Evolutionary conservation across 2,113 vertebrate species (phyloP).

Genomic region (Lutjanus erythropterus): DNA sequence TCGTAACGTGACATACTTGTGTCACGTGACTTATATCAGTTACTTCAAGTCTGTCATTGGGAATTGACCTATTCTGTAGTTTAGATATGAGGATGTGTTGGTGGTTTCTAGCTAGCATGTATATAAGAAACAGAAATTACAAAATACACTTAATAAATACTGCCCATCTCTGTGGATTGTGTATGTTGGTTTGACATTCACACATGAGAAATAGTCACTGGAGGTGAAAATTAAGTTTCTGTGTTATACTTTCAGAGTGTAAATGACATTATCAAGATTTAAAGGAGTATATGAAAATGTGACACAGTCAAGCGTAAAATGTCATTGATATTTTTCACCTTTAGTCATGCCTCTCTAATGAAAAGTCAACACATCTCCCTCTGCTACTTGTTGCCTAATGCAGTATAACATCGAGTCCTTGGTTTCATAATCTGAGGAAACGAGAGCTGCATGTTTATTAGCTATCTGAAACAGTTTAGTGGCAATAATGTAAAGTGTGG

Average conservation of each 20-base stretch:
- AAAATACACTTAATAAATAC: too few relatives aligned
- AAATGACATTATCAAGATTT: neutral
- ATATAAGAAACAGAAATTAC: too few relatives aligned
- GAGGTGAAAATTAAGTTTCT: conserved; percentile 9
- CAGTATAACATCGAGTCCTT: conserved; percentile 5
- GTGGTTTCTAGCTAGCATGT: too few relatives aligned
- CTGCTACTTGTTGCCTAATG: conserved; percentile 37
- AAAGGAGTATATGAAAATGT: neutral
- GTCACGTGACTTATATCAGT: too few relatives aligned
- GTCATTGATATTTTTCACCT: neutral
- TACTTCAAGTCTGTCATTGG: too few relatives aligned
- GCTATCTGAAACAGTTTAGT: neutral
- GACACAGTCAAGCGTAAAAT: neutral
- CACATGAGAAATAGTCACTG: neutral
- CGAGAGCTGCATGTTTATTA: conserved; percentile 43
- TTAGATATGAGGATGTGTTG: too few relatives aligned
- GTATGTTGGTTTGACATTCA: conserved; percentile 14
- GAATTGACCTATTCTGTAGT: too few relatives aligned
- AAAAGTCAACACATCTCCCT: conserved; percentile 18
- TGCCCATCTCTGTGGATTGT: too few relatives aligned
- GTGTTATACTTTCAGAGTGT: neutral
- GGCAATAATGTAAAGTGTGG: neutral
- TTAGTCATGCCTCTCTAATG: conserved; percentile 8
- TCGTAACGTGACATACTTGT: too few relatives aligned
- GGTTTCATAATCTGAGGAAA: conserved; percentile 15